Conservation (phyloP, 2,888 invertebrate genomes). For the Ceramica pisi region DNA sequence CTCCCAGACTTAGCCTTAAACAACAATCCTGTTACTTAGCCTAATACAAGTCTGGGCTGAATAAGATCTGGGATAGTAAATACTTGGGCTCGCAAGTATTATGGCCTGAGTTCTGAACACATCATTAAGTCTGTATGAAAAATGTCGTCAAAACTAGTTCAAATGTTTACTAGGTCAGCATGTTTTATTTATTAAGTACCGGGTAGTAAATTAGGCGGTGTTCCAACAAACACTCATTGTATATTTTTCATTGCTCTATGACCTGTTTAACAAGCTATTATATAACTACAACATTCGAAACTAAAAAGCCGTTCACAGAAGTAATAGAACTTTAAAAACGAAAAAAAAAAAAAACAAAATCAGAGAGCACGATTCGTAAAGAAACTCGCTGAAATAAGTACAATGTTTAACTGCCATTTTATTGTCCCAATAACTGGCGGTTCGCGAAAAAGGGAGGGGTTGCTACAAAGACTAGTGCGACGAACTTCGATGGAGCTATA, state of each 20-base stretch:
- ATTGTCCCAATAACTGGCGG: slow-evolving; percentile 31
- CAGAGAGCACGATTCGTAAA: background rate
- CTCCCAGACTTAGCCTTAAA: slow-evolving; percentile 22
- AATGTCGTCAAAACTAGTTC: slow-evolving; percentile 29
- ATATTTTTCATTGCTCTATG: background rate
- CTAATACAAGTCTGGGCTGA: slow-evolving; percentile 66
- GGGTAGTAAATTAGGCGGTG: background rate
- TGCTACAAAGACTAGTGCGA: slow-evolving; percentile 41
- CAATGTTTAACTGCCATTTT: slow-evolving; percentile 47
- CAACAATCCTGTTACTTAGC: slow-evolving; percentile 67
- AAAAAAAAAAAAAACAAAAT: slow-evolving; percentile 16
- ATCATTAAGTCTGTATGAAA: slow-evolving; percentile 23
- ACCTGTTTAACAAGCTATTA: slow-evolving; percentile 25
- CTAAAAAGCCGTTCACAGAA: slow-evolving; percentile 28
- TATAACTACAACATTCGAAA: background rate
- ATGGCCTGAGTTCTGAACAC: slow-evolving; percentile 9
- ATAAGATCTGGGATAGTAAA: slow-evolving; percentile 29
- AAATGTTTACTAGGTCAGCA: slow-evolving; percentile 42
- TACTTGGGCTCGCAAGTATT: slow-evolving; percentile 26
- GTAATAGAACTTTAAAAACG: slow-evolving; percentile 23
- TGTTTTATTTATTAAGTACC: slow-evolving; percentile 20
- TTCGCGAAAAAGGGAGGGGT: slow-evolving; percentile 34
- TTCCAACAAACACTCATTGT: slow-evolving; percentile 10
- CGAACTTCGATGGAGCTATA: slow-evolving; percentile 50
- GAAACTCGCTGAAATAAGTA: slow-evolving; percentile 15